Evolutionary conservation across 2,888 invertebrate genomes (phyloP), one percentile per base, ranked within the genome.

Genomic region (Fragum whitleyi): DNA sequence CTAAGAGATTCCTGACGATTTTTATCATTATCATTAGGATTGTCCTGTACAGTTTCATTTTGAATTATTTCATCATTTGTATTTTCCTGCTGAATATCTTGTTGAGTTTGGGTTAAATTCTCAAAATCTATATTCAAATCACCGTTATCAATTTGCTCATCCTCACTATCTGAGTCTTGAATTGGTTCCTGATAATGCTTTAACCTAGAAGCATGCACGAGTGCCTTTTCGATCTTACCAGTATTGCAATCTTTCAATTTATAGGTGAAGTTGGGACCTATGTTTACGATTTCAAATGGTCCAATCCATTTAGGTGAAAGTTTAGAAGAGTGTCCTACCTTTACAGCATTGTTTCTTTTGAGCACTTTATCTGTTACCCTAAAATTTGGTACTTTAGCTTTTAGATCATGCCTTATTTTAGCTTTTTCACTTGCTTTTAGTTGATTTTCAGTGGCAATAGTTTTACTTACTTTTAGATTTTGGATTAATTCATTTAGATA

Each of bases 401-500:
- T 53, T 42, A 23, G 19, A 32, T 78, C 78, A 78, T 47, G 68
- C 19, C 73, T 16, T 1, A 14, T 19, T 62, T 78, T 78, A 11
- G 68, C 21, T 53, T 69, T 73, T 28, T 69, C 19, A 29, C 51
- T 62, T 9, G 26, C 51, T n/a, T 29, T 2, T 23, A 67, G 51
- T 68, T 67, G 65, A 51, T 74, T 78, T 14, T 69, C 28, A 23
- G 28, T 73, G 6, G 78, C 73, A 14, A 73, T 61, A 26, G 55
- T 32, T 21, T 51, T 59, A 28, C 32, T 19, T 36, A 78, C 57
- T 62, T 59, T 73, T 5, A 74, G 59, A 23, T 74, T 65, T 14
- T 36, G 16, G 11, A 73, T 26, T 0, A 78, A 47, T 19, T 69
- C 53, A 36, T 73, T 23, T 21, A 78, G n/a, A 59, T 29, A 78